phyloP scores from a whole-genome alignment of 2,888 invertebrate species.

The Drosophila rubida region DNA sequence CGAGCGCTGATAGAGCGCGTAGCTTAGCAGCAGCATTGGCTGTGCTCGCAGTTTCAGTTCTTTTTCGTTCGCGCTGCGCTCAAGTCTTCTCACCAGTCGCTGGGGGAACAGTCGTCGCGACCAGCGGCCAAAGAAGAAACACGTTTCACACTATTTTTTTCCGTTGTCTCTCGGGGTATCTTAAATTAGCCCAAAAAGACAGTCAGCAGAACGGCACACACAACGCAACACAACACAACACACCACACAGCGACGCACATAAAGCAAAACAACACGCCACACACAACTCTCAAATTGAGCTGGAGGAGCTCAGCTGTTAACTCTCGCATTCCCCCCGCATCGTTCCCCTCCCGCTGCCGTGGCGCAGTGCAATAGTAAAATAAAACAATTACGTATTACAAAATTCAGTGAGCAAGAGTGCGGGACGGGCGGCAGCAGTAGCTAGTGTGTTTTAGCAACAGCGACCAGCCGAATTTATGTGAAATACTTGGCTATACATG shows the following conservation, averaged over 20 bases:
- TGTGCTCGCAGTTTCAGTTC: slow-evolving; percentile 63
- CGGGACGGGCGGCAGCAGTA: slow-evolving; percentile 8
- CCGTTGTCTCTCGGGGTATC: slow-evolving; percentile 34
- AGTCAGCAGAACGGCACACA: slow-evolving; percentile 6
- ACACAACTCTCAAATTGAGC: slow-evolving; percentile 16
- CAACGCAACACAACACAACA: slow-evolving; percentile 12
- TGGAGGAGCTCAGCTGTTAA: slow-evolving; percentile 32
- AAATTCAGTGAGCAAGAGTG: background rate
- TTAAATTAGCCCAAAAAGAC: slow-evolving; percentile 39
- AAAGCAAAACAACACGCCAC: background rate
- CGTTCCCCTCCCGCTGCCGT: background rate
- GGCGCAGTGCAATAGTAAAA: slow-evolving; percentile 18
- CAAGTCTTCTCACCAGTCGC: slow-evolving; percentile 31
- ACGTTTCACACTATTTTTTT: slow-evolving; percentile 50
- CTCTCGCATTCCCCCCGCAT: background rate
- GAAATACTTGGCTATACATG: slow-evolving; percentile 36
- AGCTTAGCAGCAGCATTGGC: slow-evolving; percentile 51
- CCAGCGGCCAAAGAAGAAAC: slow-evolving; percentile 45
- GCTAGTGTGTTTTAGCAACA: slow-evolving; percentile 5
- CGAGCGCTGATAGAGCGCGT: slow-evolving; percentile 15
- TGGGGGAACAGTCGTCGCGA: slow-evolving; percentile 29
- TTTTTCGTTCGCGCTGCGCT: slow-evolving; percentile 61
- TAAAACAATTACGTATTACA: slow-evolving; percentile 56
- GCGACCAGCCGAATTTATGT: slow-evolving; percentile 28
- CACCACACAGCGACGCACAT: background rate